Base-by-base conservation (phyloP, 1,140 invertebrate genomes). In the Hydropsyche tenuis region DNA sequence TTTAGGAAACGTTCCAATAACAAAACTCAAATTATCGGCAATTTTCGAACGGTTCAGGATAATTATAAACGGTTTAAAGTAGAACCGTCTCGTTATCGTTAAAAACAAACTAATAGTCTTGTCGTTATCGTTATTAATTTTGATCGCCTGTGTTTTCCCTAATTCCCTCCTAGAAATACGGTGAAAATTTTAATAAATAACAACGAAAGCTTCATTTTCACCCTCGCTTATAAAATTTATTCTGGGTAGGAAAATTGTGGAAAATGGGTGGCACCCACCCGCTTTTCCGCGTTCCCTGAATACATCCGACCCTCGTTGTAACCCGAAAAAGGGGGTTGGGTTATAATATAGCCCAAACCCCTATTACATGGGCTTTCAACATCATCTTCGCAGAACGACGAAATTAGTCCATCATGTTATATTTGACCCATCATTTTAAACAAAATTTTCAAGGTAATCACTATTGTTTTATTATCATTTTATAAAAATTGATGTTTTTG, bases 221-320 rank as follows among this genome's bases (percentile, higher is more conserved):
- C 23, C 56, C 18, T 22, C 56, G 56, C 22, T 18, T 25, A 60
- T 60, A 60, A 60, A 60, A 60, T 60, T 60, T 60, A 60, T 60
- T 60, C 25, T 9, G 48, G 48, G 48, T 1, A 18, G 20, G 48
- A 16, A 37, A 37, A 37, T 37, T 53, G 48, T 7, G 56, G 56
- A 25, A 23, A 23, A 60, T 9, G 30, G 23, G 20, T 6, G 56
- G 14, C 1, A 12, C 11, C 22, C 11, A 1, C 56, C 56, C 56
- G 45, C 22, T 66, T 66, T 45, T 45, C 62, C 62, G 23, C 18
- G 20, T 45, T 66, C 45, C 45, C 42, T 45, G 37, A 66, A 66
- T 45, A 66, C 30, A 42, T 37, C 63, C 63, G 62, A 37, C n/a
- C n/a, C n/a, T n/a, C n/a, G n/a, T 37, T 37, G 3, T 37, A 3